These are phyloP conservation scores for Alethe diademata DNA, from an alignment of 2,113 vertebrate species.

Conservation along the genomic window DNA sequence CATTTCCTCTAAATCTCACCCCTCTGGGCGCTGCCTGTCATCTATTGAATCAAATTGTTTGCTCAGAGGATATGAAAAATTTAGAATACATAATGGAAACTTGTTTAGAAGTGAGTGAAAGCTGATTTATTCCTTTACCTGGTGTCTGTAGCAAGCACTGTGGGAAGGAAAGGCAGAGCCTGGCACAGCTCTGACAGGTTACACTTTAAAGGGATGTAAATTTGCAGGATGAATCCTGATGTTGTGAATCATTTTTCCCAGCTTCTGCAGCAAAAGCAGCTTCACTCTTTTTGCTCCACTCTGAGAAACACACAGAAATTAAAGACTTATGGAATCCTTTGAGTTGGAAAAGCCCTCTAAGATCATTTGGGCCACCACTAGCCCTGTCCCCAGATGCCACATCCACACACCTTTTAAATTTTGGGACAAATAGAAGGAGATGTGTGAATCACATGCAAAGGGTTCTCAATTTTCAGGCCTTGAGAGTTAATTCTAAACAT, in stretches of 20 bases:
- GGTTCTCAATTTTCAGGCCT: not conserved
- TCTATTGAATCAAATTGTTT: not conserved
- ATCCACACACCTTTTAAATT: not conserved
- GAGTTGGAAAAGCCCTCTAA: not conserved
- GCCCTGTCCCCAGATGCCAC: not conserved
- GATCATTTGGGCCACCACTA: not conserved
- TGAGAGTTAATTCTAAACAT: not conserved
- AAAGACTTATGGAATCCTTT: not conserved
- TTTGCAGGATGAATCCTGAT: not conserved
- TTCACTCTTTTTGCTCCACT: not conserved
- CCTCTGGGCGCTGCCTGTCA: not conserved
- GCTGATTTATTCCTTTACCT: not conserved
- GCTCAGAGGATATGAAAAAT: not conserved
- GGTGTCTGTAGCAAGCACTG: not conserved
- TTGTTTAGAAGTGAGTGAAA: not conserved
- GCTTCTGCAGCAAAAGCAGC: not conserved
- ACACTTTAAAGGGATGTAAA: not conserved
- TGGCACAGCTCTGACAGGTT: not conserved
- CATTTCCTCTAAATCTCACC: not conserved
- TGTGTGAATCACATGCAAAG: not conserved
- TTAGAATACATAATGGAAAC: not conserved
- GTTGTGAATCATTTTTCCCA: not conserved
- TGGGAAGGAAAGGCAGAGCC: not conserved
- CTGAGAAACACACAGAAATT: not conserved
- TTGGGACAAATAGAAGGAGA: not conserved